These are phyloP conservation scores for Labeo rohita DNA, from an alignment of 2,113 vertebrate genomes.

Conservation along the genomic window DNA sequence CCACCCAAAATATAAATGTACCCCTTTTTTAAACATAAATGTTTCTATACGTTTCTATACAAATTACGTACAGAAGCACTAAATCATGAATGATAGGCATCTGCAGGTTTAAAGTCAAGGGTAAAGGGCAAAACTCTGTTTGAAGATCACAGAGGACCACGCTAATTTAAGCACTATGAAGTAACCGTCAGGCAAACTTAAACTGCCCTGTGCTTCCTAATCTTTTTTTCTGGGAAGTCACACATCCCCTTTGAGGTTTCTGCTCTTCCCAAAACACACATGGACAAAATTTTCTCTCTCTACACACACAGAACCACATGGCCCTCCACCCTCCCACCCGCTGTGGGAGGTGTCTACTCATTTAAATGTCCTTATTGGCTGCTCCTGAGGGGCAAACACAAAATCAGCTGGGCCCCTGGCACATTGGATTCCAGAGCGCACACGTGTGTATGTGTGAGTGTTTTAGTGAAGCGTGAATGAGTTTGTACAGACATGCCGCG, in stretches of 20 bases:
- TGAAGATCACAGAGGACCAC: neutral
- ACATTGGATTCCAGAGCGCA: neutral
- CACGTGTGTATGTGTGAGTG: neutral
- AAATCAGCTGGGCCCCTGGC: slow-evolving; percentile 67
- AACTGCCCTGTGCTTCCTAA: neutral
- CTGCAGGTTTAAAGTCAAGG: neutral
- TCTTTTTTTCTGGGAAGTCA: slow-evolving; percentile 39
- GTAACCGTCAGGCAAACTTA: slow-evolving; percentile 17
- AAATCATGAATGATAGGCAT: neutral
- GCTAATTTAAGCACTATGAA: slow-evolving; percentile 14
- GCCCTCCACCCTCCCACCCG: neutral
- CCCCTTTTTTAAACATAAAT: neutral
- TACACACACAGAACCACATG: slow-evolving; percentile 33
- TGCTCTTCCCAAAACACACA: neutral
- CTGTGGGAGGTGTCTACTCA: slow-evolving; percentile 31
- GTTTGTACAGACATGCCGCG: slow-evolving; percentile 14
- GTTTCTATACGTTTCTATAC: neutral
- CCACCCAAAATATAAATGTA: too few relatives aligned
- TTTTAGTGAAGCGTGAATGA: slow-evolving; percentile 28
- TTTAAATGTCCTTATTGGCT: slow-evolving; percentile 38
- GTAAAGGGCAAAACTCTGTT: slow-evolving; percentile 6
- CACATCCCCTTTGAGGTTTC: slow-evolving; percentile 48
- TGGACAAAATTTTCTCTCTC: slow-evolving; percentile 19
- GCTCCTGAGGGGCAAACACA: slow-evolving; percentile 30
- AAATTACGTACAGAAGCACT: neutral